Evolutionary conservation across 2,113 vertebrate species (phyloP), one percentile per base, ranked within the genome.

Genomic region (Psophia crepitans): DNA sequence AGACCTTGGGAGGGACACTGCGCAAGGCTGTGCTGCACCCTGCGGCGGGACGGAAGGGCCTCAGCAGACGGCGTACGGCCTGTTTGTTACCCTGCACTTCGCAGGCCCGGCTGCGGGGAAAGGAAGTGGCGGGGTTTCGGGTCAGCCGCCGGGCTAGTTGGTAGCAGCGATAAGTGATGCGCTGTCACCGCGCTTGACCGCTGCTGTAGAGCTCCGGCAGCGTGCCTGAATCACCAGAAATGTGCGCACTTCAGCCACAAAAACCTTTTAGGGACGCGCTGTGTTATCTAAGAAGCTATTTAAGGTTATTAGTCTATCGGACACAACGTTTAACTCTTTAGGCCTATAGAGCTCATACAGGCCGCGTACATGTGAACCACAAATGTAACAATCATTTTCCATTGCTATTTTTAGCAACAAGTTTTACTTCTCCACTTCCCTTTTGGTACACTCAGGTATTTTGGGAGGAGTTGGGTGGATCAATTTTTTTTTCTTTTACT

Each of bases 91-190:
- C 90, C 90, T 69, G 13, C 79, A 61, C 88, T 65, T 68, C 89
- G 56, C 77, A 68, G 5, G 30, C 14, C 74, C 0, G 4, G 27
- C 87, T 69, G 56, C 1, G 24, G 64, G 66, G 66, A 79, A 75
- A 78, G 90, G 95, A 96, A 95, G 51, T 16, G 51, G 24, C 37
- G 49, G 75, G 75, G 75, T 11, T 96, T 91, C 20, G 85, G 95
- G 94, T 95, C 95, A 96, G 37, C 84, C 8, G 4, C 94, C 54
- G 87, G 63, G n/a, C 64, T 53, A 63, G 77, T 11, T 75, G 35
- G 92, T 22, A 87, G 83, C 89, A 37, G 46, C 9, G 54, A 73
- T 94, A 69, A 94, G 56, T 28, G 92, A 80, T 54, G 51, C 32
- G 71, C 44, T 2, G 2, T 70, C 71, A 37, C 54, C 37, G 79